Conservation (phyloP, 2,888 invertebrate species). For the Epinotia bilunana region DNA sequence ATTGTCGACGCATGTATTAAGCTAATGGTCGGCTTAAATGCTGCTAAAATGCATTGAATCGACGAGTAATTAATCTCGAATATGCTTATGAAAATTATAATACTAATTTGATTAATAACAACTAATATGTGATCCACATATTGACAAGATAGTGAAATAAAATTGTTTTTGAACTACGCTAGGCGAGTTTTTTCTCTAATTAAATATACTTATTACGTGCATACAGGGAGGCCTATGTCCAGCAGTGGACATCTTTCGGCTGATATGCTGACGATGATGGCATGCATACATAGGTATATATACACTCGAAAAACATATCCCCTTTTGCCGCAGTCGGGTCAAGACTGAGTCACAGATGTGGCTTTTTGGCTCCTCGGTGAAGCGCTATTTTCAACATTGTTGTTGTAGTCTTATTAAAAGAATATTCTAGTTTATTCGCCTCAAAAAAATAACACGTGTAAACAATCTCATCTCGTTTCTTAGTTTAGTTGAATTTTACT, state of each 20-base stretch:
- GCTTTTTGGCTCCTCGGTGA: neutral
- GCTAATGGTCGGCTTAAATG: conserved; percentile 55
- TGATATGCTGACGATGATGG: no score
- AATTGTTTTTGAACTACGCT: no score
- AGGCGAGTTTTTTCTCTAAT: no score
- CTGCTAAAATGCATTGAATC: conserved; percentile 55
- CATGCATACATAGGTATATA: no score
- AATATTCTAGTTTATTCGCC: neutral
- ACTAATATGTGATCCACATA: neutral
- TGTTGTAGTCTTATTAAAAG: neutral
- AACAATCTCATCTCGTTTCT: no score
- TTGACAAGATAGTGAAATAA: neutral
- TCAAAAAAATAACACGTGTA: no score
- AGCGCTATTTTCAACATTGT: neutral
- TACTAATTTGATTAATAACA: neutral
- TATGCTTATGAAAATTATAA: conserved; percentile 15
- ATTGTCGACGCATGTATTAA: conserved; percentile 71
- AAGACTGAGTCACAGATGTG: neutral
- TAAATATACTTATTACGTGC: no score
- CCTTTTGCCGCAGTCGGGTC: no score
- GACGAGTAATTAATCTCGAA: conserved; percentile 44
- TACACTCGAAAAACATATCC: no score
- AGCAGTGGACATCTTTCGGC: no score
- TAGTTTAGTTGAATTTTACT: no score
- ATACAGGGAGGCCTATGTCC: no score